Base-by-base conservation (phyloP, 2,797 vertebrate species). In the Linurgus olivaceus region DNA sequence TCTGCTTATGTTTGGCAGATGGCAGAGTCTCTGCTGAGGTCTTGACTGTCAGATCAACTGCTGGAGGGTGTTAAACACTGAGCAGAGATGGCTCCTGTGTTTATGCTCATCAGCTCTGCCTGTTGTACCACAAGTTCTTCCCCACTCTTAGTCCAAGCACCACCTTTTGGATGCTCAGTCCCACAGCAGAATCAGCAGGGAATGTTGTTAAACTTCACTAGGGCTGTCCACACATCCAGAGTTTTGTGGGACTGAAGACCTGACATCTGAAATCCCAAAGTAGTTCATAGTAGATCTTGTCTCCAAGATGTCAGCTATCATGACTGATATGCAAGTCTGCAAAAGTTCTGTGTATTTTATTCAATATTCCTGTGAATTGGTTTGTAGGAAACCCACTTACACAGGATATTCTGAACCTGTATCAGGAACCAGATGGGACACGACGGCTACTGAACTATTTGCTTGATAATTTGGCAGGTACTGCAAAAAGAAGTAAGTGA, bases 381-480 rank as follows among this genome's bases (percentile, higher is more conserved):
- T 96, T 96, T 97, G 52, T 96, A 99, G 99, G 99, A 98, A 99
- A 99, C 98, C 99, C 99, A 97, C 99, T 99, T 98, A 98, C 99
- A 98, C 99, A 99, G 98, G 99, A 99, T 97, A 99, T 99, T 98
- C 97, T 99, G 98, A 99, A 98, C 98, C 99, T 99, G 97, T 99
- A 99, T 98, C 99, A 99, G 98, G 99, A 99, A 98, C 99, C 99
- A 81, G 99, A 99, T 93, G 99, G 99, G 97, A 99, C 99, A 51
- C 98, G 99, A 96, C 98, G 99, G 98, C 98, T 99, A 97, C 98
- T 99, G 97, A 99, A 98, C 98, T 99, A 99, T 98, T 99, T 99
- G 98, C 98, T 99, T 98, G 99, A 99, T 99, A 99, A 99, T 98
- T 99, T 99, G 97, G 98, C 99, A 98, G 99, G 99, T 97, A 98